Percentiles rank a stretch among this genome's conserved stretches.
Conservation (phyloP, 2,888 invertebrate genomes). For the Lottia gigantea region DNA sequence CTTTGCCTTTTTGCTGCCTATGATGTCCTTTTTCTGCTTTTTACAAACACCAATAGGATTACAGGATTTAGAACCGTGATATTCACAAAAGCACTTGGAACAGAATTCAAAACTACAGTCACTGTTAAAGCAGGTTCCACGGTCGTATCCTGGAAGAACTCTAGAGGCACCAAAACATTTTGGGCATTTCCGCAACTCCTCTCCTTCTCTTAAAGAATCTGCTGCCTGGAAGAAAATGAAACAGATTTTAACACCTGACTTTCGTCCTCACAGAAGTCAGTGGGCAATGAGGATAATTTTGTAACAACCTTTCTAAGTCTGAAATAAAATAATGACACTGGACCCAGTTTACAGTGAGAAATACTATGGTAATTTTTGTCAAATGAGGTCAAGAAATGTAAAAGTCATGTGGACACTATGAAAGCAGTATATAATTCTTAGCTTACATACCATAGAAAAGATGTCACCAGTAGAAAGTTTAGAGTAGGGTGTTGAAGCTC, state of each 20-base stretch:
- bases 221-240: constrained; percentile 41
- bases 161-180: constrained; percentile 48
- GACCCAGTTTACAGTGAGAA: constrained; percentile 17
- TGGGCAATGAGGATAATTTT: constrained; percentile 13
- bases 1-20: constrained; percentile 48
- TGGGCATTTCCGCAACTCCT: constrained; percentile 53
- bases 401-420: too few species aligned
- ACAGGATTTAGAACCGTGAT: constrained; percentile 47
- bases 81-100: constrained; percentile 43
- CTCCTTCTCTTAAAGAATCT: constrained; percentile 44
- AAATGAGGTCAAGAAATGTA: too few species aligned
- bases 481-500: background rate
- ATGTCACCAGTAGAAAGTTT: background rate
- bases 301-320: too few species aligned
- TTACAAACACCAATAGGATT: constrained; percentile 31
- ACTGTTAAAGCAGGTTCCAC: constrained; percentile 42
- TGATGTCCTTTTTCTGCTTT: constrained; percentile 38
- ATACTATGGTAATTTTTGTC: background rate
- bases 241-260: background rate
- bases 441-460: background rate
- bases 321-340: too few species aligned
- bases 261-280: background rate
- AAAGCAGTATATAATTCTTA: too few species aligned
- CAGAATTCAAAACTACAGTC: constrained; percentile 51
- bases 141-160: constrained; percentile 43